Evolutionary conservation across 30 jellyfish, hydroid and myxozoan genomes (phyloP).

Genomic region (Hydra vulgaris): DNA sequence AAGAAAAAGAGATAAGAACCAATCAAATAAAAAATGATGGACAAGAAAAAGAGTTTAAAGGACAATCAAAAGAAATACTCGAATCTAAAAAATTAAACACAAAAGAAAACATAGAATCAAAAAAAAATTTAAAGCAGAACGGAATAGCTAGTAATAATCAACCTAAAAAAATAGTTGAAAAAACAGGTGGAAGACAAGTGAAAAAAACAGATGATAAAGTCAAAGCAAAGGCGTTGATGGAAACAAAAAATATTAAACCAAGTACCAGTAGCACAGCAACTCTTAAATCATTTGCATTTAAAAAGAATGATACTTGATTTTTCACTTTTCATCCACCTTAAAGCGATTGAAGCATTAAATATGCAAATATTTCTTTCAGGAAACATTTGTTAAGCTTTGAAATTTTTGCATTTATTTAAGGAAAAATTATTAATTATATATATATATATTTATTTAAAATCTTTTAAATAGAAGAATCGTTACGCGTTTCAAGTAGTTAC

Average conservation of each 20-base stretch:
- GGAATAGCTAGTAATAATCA: neutral
- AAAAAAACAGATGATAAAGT: neutral
- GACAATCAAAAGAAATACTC: neutral
- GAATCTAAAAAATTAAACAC: neutral
- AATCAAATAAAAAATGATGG: neutral
- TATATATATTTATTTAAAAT: too few species aligned
- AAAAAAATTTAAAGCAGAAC: neutral
- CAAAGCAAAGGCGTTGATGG: neutral
- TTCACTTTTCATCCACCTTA: too few species aligned
- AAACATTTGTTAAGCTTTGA: too few species aligned
- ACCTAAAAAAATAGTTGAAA: too few species aligned
- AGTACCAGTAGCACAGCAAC: neutral
- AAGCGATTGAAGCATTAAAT: too few species aligned
- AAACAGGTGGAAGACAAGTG: neutral
- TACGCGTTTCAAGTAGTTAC: too few species aligned
- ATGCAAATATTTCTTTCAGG: too few species aligned
- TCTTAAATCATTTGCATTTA: neutral
- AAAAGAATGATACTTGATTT: neutral
- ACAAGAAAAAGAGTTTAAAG: conserved; percentile 2
- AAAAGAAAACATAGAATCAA: neutral
- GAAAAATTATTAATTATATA: too few species aligned
- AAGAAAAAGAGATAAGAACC: neutral
- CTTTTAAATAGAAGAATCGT: too few species aligned
- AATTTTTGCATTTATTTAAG: too few species aligned
- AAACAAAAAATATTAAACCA: neutral